These are phyloP conservation scores for Papilio polytes DNA, from an alignment of 1,140 invertebrate species.

Conservation along the genomic window DNA sequence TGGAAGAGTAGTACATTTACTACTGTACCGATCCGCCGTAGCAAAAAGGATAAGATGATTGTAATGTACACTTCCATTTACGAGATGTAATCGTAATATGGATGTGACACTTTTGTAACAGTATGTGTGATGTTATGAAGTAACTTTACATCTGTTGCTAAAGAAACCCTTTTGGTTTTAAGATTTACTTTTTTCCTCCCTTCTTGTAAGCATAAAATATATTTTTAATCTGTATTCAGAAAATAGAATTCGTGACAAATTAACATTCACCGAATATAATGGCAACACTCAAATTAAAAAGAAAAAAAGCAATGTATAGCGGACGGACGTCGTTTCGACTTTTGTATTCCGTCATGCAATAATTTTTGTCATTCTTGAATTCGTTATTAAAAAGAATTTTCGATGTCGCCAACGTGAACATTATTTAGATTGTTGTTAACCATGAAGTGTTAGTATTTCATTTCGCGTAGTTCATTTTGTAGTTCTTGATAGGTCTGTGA, in stretches of 20 bases:
- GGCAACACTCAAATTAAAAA: slow-evolving; percentile 65
- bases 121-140: too few species aligned
- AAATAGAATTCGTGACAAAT: not conserved
- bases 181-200: not conserved
- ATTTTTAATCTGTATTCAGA: not conserved
- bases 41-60: too few species aligned
- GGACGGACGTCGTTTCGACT: slow-evolving; percentile 82
- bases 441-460: slow-evolving; percentile 80
- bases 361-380: slow-evolving; percentile 83
- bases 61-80: too few species aligned
- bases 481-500: slow-evolving; percentile 82
- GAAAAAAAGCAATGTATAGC: slow-evolving; percentile 76
- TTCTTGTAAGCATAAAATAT: not conserved
- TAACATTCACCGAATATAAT: slow-evolving; percentile 20
- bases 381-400: slow-evolving; percentile 77
- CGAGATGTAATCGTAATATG: too few species aligned
- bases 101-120: too few species aligned
- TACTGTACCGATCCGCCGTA: too few species aligned
- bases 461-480: slow-evolving; percentile 71
- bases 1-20: too few species aligned
- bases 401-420: slow-evolving; percentile 74
- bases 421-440: slow-evolving; percentile 74
- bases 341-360: slow-evolving; percentile 84
- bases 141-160: not conserved
- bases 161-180: not conserved